Base-by-base conservation (phyloP, 2,888 invertebrate species). In the Dasysyrphus albostriatus region DNA sequence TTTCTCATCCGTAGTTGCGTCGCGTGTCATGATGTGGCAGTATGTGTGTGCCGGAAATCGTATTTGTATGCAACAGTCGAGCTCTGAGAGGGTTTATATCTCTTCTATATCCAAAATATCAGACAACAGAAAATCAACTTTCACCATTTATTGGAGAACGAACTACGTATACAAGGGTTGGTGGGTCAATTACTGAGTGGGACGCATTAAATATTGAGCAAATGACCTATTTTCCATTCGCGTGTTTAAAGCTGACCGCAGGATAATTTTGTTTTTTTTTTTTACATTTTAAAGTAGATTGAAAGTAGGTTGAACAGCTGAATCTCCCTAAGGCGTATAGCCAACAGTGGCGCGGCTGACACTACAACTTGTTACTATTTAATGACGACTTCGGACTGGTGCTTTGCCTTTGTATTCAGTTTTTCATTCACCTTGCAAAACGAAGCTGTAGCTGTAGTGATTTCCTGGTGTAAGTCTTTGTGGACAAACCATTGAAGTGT, bases 181-280 rank as follows among this genome's bases (percentile, higher is more conserved):
- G 32, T 65, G 24, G 8, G 49, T 67, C 65, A 67, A 67, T 67
- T 67, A 67, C 39, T 39, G 24, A 58, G 58, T 39, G 44, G 34
- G 61, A 42, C 67, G 34, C 77, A 78, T 83, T 77, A 76, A 77
- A 73, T 47, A 83, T 83, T 67, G 44, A 78, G 49, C 73, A 65
- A 78, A 39, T 83, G 83, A 77, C 83, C 83, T 47, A 78, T 73
- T 73, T 82, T 65, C 16, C 5, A 54, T 37, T 72, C 24, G 34
- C 29, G 44, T 24, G 56, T 67, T 44, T 51, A 67, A 73, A 77
- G 59, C 58, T 49, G 63, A 70, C 82, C 76, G 42, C 76, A 72
- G 44, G 32, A 37, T 32, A 34, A n/a, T n/a, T n/a, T n/a, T n/a
- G n/a, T n/a, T n/a, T n/a, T 34, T 12, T 39, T 49, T 7, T 51